phyloP scores from a whole-genome alignment of 30 jellyfish, hydroid and myxozoan species.

The Turritopsis rubra region DNA sequence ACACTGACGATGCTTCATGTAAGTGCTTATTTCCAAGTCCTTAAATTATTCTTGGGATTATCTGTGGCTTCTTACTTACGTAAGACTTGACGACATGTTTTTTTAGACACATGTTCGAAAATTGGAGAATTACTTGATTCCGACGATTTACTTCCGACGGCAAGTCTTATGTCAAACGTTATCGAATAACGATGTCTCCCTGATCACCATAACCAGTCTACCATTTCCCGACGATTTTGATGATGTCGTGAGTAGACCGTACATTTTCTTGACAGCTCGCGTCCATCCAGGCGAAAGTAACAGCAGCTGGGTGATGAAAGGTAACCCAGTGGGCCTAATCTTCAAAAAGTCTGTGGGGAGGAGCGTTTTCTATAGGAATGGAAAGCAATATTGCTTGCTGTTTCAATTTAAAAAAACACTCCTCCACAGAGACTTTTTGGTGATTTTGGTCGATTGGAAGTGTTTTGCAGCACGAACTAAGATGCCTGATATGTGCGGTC shows the following conservation, averaged over 20 bases:
- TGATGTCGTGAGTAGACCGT: slow-evolving; percentile 59
- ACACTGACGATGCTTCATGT: slow-evolving; percentile 69
- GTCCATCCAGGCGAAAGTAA: slow-evolving; percentile 98
- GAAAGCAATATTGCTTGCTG: too few species aligned
- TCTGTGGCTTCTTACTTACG: background rate
- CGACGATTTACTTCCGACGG: slow-evolving; percentile 43
- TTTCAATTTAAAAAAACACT: too few species aligned
- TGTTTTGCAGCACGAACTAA: too few species aligned
- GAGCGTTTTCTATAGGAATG: too few species aligned
- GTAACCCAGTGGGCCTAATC: slow-evolving; percentile 13
- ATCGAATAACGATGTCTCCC: slow-evolving; percentile 61
- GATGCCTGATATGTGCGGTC: too few species aligned
- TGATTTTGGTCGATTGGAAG: too few species aligned
- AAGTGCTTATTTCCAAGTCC: background rate
- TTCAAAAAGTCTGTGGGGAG: too few species aligned
- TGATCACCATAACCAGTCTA: slow-evolving; percentile 64
- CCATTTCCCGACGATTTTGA: background rate
- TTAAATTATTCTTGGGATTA: background rate
- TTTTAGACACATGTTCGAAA: slow-evolving; percentile 16
- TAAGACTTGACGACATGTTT: too few species aligned
- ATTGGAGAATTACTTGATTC: slow-evolving; percentile 45
- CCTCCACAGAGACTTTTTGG: too few species aligned
- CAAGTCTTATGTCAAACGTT: slow-evolving; percentile 70
- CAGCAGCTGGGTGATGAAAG: slow-evolving; percentile 97
- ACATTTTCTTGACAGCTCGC: slow-evolving; percentile 74